Base-by-base conservation (phyloP, 2,888 invertebrate genomes). In the Phlogophora meticulosa region DNA sequence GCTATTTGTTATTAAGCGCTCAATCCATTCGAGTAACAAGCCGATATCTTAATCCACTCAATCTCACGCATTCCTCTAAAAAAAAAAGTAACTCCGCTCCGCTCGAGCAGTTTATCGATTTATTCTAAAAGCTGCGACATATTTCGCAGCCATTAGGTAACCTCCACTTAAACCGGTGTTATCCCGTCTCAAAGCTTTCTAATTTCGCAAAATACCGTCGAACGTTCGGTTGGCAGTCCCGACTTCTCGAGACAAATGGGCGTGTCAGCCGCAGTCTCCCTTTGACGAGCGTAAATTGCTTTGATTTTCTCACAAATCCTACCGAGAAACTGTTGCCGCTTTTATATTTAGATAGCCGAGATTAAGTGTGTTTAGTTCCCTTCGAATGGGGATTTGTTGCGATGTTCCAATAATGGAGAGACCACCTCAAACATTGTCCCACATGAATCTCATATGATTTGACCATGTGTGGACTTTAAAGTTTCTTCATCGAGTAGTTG, bases 231-330 rank as follows among this genome's bases (percentile, higher is more conserved):
- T 65, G 73, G 66, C 78, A 80, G 81, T 78, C 76, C 76, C 72
- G 81, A 77, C 76, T 85, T 74, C 86, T 82, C 85, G 81, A 90
- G 91, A 91, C 90, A 91, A 91, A 91, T 91, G 87, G 87, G 85
- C 78, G 86, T 87, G 91, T 91, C 91, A 91, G 83, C 80, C 86
- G 80, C 90, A 91, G 87, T 76, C 80, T 80, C 80, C 81, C 80
- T 80, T 82, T 90, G 90, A 91, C 89, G 88, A 88, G 87, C 86
- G 88, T 85, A 88, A 90, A 91, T 91, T 87, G 89, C 88, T 90
- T 88, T 87, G 91, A 91, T 91, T 91, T 87, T 84, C 88, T 82
- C 85, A 86, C 87, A 88, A 89, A 86, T 87, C 84, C 81, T 78
- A 66, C 64, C 34, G 70, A 83, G 83, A 75, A 81, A 88, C 85